Evolutionary conservation across 1,140 invertebrate species (phyloP), one percentile per base, ranked within the genome.

Genomic region (Camponotus pennsylvanicus): DNA sequence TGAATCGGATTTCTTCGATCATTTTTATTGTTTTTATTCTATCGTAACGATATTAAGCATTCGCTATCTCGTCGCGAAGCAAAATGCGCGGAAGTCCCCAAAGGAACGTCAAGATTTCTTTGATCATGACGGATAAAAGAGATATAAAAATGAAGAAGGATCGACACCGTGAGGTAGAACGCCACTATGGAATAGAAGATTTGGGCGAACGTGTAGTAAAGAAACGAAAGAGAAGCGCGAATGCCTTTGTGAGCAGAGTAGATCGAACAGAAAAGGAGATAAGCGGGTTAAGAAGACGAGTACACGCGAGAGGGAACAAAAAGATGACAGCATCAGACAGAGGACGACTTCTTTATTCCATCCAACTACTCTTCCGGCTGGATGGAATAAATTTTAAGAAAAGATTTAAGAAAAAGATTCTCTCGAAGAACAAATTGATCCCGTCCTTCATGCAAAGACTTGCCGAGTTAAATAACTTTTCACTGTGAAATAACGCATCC

Each of bases 241-340:
- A 83, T 83, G 40, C 57, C 69, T 83, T 83, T 83, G 69, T 83
- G 79, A 73, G 42, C 55, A 57, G 69, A 63, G 40, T 42, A 83
- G 79, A 83, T 83, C 79, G 79, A 83, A 83, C 71, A 83, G 79
- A 83, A 83, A 83, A 83, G 42, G 55, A 83, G 69, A 83, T 83
- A 83, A 83, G 79, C 79, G 79, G 57, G 79, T 83, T 83, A 83
- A 83, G 79, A 83, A 83, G 69, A 83, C 69, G 79, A 83, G 79
- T 83, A 83, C 69, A 83, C 40, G 69, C 69, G 69, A 61, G 79
- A 63, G 73, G 13, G 69, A 83, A 83, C 69, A 83, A 83, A 75
- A 83, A 73, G 79, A 83, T 75, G 79, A 61, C 66, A 59, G 66
- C 78, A 37, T 7, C 79, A 73, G 79, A 83, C 79, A 75, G 79